Conservation (phyloP, 2,113 vertebrate species). For the Zosterops lateralis region DNA sequence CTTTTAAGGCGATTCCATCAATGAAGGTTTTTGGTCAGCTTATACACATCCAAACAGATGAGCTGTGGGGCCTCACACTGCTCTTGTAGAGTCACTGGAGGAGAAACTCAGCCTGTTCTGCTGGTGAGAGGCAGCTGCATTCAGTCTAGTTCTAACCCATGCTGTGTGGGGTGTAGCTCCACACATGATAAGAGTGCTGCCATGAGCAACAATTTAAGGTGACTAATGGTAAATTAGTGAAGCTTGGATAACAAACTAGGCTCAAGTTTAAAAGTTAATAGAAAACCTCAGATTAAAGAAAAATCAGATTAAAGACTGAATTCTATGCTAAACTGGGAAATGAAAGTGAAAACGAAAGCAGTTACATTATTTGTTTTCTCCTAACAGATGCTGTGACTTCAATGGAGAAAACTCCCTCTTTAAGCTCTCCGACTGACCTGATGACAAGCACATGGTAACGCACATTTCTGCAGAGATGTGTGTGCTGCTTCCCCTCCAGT, state of each 20-base stretch:
- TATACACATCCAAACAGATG: background rate
- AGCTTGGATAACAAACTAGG: background rate
- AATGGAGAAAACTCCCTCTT: background rate
- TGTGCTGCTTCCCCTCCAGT: background rate
- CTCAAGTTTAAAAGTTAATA: background rate
- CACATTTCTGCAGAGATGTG: background rate
- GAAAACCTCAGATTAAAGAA: background rate
- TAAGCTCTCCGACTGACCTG: background rate
- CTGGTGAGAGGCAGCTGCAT: background rate
- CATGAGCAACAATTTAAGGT: background rate
- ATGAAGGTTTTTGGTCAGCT: background rate
- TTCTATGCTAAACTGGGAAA: background rate
- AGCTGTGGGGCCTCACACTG: background rate
- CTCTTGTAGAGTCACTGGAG: background rate
- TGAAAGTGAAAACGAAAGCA: background rate
- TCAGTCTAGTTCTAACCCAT: background rate
- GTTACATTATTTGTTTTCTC: background rate
- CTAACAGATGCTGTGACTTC: background rate
- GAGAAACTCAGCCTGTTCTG: background rate
- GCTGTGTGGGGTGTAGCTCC: background rate
- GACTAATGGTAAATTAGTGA: background rate
- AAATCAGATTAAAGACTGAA: background rate
- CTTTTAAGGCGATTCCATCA: background rate
- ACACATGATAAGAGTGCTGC: background rate
- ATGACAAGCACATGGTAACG: background rate